Evolutionary conservation across 2,888 invertebrate species (phyloP).

Genomic region (Aspidiotus destructor): DNA sequence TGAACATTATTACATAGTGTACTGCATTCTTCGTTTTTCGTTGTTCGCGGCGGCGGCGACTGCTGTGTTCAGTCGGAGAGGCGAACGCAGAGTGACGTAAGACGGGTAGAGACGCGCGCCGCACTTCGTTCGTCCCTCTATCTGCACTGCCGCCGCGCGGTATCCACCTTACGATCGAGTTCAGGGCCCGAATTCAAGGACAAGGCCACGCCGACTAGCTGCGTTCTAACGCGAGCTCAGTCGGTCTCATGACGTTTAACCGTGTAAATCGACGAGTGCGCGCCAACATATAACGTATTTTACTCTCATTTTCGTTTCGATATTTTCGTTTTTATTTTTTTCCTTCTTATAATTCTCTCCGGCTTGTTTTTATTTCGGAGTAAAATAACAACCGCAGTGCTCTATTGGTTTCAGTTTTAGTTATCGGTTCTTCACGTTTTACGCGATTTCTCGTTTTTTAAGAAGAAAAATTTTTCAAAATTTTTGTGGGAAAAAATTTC

Average conservation of each 20-base stretch:
- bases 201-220: conserved; percentile 31
- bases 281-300: conserved; percentile 5
- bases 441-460: neutral
- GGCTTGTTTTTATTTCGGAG: neutral
- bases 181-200: conserved; percentile 34
- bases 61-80: neutral
- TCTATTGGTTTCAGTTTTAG: neutral
- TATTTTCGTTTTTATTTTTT: conserved; percentile 23
- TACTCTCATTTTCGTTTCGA: conserved; percentile 7
- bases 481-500: no score
- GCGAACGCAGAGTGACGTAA: conserved; percentile 26
- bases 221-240: conserved; percentile 29
- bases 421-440: neutral
- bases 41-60: neutral
- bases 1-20: conserved; percentile 26
- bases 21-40: conserved; percentile 9
- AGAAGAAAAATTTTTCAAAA: no score
- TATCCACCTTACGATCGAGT: conserved; percentile 32
- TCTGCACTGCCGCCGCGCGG: conserved; percentile 18
- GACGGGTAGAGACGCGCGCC: conserved; percentile 29
- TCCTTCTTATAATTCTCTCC: neutral
- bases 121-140: conserved; percentile 16
- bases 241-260: conserved; percentile 28
- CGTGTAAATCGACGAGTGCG: conserved; percentile 25
- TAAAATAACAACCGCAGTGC: neutral